These are phyloP conservation scores for Pycnomerus fuliginosus DNA, from an alignment of 2,888 invertebrate genomes.

Conservation along the genomic window DNA sequence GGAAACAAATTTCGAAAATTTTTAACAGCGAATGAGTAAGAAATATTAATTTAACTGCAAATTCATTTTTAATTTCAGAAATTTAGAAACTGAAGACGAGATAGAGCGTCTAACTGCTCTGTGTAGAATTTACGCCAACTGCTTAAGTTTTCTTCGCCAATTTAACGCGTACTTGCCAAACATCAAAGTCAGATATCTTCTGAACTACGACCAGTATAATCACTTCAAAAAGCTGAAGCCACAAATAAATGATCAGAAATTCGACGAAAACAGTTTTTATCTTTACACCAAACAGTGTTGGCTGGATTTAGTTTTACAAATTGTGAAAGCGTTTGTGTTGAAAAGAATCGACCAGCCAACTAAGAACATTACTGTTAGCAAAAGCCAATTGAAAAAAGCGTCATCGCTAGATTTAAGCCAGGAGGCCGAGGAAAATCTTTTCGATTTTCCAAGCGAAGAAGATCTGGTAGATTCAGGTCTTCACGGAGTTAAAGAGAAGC, in stretches of 20 bases:
- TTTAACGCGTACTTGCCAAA: slow-evolving; percentile 50
- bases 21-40: background rate
- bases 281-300: slow-evolving; percentile 54
- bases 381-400: background rate
- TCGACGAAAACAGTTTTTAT: slow-evolving; percentile 32
- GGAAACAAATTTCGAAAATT: slow-evolving; percentile 20
- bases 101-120: slow-evolving; percentile 31
- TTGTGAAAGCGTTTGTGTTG: slow-evolving; percentile 60
- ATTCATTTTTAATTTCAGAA: slow-evolving; percentile 20
- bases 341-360: slow-evolving; percentile 46
- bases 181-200: slow-evolving; percentile 47
- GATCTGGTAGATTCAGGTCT: slow-evolving; percentile 32
- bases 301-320: slow-evolving; percentile 64
- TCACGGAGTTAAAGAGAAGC: slow-evolving; percentile 33
- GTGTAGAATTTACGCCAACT: slow-evolving; percentile 43
- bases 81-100: slow-evolving; percentile 14
- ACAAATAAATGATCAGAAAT: slow-evolving; percentile 10
- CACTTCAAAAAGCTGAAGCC: slow-evolving; percentile 30
- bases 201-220: slow-evolving; percentile 50
- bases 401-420: background rate
- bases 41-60: too few relatives aligned
- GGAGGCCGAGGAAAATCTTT: background rate
- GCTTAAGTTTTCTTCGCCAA: slow-evolving; percentile 44
- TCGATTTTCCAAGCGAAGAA: slow-evolving; percentile 32
- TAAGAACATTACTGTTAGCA: slow-evolving; percentile 18